Evolutionary conservation across 2,888 invertebrate species (phyloP).

Genomic region (Bombylius major): DNA sequence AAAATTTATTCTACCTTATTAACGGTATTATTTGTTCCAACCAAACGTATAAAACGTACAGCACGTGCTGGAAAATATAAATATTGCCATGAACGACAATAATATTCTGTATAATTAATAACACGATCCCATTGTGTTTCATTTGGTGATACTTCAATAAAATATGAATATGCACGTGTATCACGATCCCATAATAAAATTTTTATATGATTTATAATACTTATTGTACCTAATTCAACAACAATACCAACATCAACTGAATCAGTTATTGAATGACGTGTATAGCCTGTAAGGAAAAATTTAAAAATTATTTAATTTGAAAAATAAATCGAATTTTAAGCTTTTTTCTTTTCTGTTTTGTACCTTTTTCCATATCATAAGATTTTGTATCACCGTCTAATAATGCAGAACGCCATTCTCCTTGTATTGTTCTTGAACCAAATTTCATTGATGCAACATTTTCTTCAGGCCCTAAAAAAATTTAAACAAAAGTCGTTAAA

Average conservation of each 20-base stretch:
- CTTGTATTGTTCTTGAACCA: conserved; percentile 76
- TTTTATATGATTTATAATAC: conserved; percentile 85
- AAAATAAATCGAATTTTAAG: not conserved
- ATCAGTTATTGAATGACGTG: conserved; percentile 75
- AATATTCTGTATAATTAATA: conserved; percentile 81
- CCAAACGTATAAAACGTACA: conserved; percentile 67
- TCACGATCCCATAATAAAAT: conserved; percentile 93
- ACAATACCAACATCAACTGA: conserved; percentile 68
- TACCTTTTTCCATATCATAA: conserved; percentile 88
- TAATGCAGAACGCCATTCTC: conserved; percentile 78
- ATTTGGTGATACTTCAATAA: conserved; percentile 78
- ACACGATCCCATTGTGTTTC: conserved; percentile 90
- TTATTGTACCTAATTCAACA: conserved; percentile 68
- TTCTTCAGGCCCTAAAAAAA: conserved; percentile 64
- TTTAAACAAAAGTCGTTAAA: not conserved
- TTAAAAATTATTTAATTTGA: not conserved
- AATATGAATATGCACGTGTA: conserved; percentile 47
- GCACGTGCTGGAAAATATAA: conserved; percentile 84
- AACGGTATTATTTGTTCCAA: conserved; percentile 90
- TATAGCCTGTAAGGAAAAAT: conserved; percentile 45
- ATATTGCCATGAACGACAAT: conserved; percentile 94
- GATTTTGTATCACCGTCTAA: conserved; percentile 77
- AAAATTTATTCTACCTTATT: conserved; percentile 52
- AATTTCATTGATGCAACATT: conserved; percentile 76
- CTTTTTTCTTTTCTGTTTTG: conserved; percentile 21